phyloP scores from a whole-genome alignment of 2,888 invertebrate species.

The Nemurella pictetii region DNA sequence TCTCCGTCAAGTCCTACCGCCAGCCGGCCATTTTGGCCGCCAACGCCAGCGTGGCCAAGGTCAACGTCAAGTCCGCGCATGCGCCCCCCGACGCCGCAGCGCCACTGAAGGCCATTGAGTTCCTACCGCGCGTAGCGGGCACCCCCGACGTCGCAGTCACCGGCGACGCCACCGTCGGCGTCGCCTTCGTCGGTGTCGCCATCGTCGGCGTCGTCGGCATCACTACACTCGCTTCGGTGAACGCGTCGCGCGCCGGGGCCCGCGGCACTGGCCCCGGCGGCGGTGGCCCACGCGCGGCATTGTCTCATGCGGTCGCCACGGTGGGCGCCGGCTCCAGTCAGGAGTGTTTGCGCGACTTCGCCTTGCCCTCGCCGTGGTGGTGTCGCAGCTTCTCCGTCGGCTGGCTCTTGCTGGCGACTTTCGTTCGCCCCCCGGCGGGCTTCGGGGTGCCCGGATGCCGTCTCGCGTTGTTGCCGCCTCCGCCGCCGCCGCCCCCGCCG shows the following conservation, averaged over 20 bases:
- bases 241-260: neutral
- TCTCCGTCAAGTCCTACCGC: neutral
- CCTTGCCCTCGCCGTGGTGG: conserved; percentile 29
- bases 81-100: conserved; percentile 1
- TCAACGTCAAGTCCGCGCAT: neutral
- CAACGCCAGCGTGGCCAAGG: neutral
- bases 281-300: conserved; percentile 19
- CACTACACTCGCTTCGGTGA: neutral
- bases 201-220: neutral
- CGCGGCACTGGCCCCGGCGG: neutral
- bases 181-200: neutral
- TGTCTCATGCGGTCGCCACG: conserved; percentile 21
- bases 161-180: neutral
- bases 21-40: neutral
- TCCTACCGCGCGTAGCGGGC: neutral
- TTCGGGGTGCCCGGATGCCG: neutral
- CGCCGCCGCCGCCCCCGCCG: too few species aligned
- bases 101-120: neutral
- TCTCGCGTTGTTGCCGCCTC: neutral
- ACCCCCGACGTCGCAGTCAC: neutral
- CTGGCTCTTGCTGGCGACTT: conserved; percentile 3
- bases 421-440: neutral
- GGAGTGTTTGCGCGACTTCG: neutral
- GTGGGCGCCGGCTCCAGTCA: conserved; percentile 33
- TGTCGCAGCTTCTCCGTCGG: conserved; percentile 16